Percentiles rank a stretch among this genome's conserved stretches.
phyloP scores from a whole-genome alignment of 2,113 vertebrate species.

The Trinectes maculatus region DNA sequence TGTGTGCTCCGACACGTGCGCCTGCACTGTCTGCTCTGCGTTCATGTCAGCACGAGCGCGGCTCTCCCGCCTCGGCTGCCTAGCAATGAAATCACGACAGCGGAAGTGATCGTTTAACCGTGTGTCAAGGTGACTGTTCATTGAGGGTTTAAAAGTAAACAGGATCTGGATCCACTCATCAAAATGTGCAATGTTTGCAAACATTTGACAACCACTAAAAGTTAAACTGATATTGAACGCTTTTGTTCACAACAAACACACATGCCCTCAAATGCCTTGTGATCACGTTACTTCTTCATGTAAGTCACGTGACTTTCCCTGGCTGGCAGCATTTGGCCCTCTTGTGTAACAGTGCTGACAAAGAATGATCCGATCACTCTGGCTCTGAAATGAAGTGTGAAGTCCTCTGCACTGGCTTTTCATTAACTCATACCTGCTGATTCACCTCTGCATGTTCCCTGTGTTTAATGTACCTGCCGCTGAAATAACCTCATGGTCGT shows the following conservation, averaged over 20 bases:
- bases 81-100: neutral
- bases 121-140: neutral
- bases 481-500: slow-evolving; percentile 76
- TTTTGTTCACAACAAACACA: too few relatives aligned
- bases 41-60: slow-evolving; percentile 33
- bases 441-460: slow-evolving; percentile 28
- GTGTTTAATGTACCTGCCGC: slow-evolving; percentile 11
- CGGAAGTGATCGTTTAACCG: neutral
- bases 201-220: too few relatives aligned
- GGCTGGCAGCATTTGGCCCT: slow-evolving; percentile 64
- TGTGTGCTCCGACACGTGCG: slow-evolving; percentile 78
- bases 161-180: neutral
- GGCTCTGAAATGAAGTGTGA: slow-evolving; percentile 56
- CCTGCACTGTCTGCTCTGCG: slow-evolving; percentile 44
- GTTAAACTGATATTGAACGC: neutral
- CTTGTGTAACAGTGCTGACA: slow-evolving; percentile 72
- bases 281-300: slow-evolving; percentile 78
- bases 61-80: slow-evolving; percentile 9
- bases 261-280: slow-evolving; percentile 74
- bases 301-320: slow-evolving; percentile 78
- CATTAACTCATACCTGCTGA: slow-evolving; percentile 60
- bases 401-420: slow-evolving; percentile 49
- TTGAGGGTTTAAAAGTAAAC: too few relatives aligned
- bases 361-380: slow-evolving; percentile 57
- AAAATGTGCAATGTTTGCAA: too few relatives aligned